These are phyloP conservation scores for Sterna hirundo DNA, from an alignment of 2,113 vertebrate genomes.

Conservation along the genomic window DNA sequence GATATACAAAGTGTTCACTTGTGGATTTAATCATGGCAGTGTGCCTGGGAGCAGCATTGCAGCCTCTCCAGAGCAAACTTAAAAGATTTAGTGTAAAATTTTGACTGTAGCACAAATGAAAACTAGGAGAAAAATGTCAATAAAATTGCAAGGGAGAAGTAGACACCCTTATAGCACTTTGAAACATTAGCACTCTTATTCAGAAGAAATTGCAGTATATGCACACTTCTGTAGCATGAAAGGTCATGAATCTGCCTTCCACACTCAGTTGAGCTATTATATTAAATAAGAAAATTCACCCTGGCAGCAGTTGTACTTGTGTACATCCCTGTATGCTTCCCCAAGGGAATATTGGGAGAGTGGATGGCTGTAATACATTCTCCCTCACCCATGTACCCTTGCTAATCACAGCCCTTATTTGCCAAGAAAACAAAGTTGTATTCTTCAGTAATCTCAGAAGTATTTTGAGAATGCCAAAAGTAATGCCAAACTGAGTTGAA, in stretches of 20 bases:
- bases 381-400: neutral
- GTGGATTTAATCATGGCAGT: constrained; percentile 53
- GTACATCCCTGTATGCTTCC: neutral
- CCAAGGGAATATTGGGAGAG: neutral
- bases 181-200: constrained; percentile 42
- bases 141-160: constrained; percentile 62
- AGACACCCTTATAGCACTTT: constrained; percentile 45
- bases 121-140: constrained; percentile 59
- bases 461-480: neutral
- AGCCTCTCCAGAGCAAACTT: constrained; percentile 54
- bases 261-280: constrained; percentile 14
- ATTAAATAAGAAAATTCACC: constrained; percentile 56
- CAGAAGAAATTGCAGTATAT: constrained; percentile 15
- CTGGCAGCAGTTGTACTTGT: neutral
- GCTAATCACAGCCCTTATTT: constrained; percentile 11
- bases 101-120: constrained; percentile 55
- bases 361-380: neutral
- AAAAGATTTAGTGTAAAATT: constrained; percentile 59
- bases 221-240: constrained; percentile 18
- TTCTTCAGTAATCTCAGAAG: neutral
- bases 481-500: neutral
- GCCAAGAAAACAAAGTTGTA: neutral
- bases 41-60: constrained; percentile 47
- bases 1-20: constrained; percentile 53
- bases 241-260: constrained; percentile 38